phyloP scores from a whole-genome alignment of 2,797 vertebrate genomes.

The Chiroxiphia lanceolata region DNA sequence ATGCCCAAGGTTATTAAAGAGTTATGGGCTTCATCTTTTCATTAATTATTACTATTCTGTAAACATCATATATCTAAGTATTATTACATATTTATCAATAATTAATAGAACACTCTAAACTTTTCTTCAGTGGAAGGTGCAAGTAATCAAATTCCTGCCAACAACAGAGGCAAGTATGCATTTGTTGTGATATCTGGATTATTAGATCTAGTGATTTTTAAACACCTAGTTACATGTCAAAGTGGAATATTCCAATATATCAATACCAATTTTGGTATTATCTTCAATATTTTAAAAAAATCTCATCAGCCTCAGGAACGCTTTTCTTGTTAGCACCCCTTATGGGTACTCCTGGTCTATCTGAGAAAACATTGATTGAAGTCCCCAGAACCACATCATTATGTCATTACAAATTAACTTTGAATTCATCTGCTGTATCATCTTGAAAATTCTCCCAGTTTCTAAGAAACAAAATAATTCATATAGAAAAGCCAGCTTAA shows the following conservation, averaged over 20 bases:
- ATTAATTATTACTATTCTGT: not conserved
- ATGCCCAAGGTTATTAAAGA: not conserved
- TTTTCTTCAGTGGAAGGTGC: not conserved
- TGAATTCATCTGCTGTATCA: not conserved
- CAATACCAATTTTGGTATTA: not conserved
- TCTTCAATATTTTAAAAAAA: not conserved
- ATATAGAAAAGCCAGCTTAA: not conserved
- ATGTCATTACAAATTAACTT: not conserved
- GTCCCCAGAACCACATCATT: not conserved
- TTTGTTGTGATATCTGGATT: not conserved
- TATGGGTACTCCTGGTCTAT: not conserved
- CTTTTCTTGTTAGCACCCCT: not conserved
- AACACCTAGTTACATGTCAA: not conserved
- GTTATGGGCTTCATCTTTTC: not conserved
- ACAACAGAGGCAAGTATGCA: not conserved
- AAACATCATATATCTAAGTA: not conserved
- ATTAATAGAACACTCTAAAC: not conserved
- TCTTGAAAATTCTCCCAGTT: not conserved
- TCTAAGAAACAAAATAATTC: not conserved
- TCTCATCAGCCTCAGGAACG: not conserved
- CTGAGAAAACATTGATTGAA: not conserved
- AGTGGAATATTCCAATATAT: not conserved
- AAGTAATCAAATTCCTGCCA: not conserved
- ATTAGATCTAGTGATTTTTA: not conserved
- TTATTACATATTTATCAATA: conserved; percentile 1